Evolutionary conservation across 2,797 vertebrate genomes (phyloP), one percentile per base, ranked within the genome.

Genomic region (Argya squamiceps): DNA sequence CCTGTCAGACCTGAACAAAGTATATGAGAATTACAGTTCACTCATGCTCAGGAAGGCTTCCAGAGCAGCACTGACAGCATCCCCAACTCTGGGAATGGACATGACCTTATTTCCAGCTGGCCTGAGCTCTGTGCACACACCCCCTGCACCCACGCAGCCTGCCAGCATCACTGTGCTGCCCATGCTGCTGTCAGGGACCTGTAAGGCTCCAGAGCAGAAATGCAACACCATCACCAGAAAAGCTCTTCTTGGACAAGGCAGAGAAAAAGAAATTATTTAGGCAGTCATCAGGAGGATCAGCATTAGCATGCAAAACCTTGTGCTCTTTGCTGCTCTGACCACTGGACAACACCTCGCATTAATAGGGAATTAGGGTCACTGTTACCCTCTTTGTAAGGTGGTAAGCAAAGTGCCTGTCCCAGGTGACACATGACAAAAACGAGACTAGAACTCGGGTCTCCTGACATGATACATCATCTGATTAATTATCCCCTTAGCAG

Each of bases 401-500:
- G n/a, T n/a, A n/a, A n/a, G n/a, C n/a, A 0, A 92, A 92, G 79
- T 18, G 79, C 53, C 23, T 71, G 27, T 69, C 62, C 70, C 56
- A 96, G 60, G 53, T 69, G 84, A 94, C 76, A 47, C 27, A 62
- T 34, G 65, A 92, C 82, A 94, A 81, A 94, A 84, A 15, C 0
- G 4, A 77, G 59, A 82, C 47, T 29, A 84, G 76, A 81, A 81
- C 50, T 63, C 26, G 0, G 58, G 84, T 81, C 65, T 89, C 69
- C 74, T 6, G 0, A 81, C 82, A 88, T 0, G 10, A 91, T 15
- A 81, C 39, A 71, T 50, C 64, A 71, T 44, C 88, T 91, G 84
- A 92, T 91, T 91, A 92, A 94, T 92, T 91, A 94, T 81, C 46
- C 68, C n/a, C n/a, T 83, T 41, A 34, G 43, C 30, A 13, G 69